A percentile compares a stretch with the other conserved stretches of the same genome.
Conservation (phyloP, 2,888 invertebrate genomes). For the Rhyacophila evoluta region DNA sequence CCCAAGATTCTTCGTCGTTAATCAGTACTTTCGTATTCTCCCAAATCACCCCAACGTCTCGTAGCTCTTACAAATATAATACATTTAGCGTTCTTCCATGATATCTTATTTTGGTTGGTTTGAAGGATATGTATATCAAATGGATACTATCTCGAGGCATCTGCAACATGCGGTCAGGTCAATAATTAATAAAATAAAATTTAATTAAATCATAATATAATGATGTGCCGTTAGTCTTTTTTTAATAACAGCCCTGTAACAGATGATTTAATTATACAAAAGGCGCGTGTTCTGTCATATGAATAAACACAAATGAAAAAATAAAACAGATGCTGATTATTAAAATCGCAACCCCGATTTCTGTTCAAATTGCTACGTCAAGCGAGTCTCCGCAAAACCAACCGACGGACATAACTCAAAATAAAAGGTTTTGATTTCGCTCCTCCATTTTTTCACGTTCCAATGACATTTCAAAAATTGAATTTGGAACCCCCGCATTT, state of each 20-base stretch:
- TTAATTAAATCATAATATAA: no score
- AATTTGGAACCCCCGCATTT: conserved; percentile 42
- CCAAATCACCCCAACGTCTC: no score
- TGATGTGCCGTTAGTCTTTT: no score
- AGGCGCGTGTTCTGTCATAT: not conserved
- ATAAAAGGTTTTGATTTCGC: conserved; percentile 36
- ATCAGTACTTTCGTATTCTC: no score
- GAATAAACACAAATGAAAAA: not conserved
- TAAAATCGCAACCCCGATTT: conserved; percentile 6
- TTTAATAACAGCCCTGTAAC: not conserved
- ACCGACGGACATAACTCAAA: conserved; percentile 40
- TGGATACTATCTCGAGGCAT: no score
- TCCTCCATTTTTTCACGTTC: conserved; percentile 41
- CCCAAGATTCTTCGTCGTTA: no score
- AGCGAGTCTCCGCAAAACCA: conserved; percentile 52
- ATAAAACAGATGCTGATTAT: not conserved
- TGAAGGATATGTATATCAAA: no score
- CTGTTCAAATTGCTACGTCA: conserved; percentile 10
- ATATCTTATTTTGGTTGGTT: no score
- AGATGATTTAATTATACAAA: not conserved
- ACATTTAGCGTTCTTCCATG: no score
- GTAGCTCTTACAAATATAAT: no score
- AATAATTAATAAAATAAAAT: no score
- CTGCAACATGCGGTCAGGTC: no score
- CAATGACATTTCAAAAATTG: conserved; percentile 51